Evolutionary conservation across 2,113 vertebrate species (phyloP), one percentile per base, ranked within the genome.

Genomic region (Acanthisitta chloris): DNA sequence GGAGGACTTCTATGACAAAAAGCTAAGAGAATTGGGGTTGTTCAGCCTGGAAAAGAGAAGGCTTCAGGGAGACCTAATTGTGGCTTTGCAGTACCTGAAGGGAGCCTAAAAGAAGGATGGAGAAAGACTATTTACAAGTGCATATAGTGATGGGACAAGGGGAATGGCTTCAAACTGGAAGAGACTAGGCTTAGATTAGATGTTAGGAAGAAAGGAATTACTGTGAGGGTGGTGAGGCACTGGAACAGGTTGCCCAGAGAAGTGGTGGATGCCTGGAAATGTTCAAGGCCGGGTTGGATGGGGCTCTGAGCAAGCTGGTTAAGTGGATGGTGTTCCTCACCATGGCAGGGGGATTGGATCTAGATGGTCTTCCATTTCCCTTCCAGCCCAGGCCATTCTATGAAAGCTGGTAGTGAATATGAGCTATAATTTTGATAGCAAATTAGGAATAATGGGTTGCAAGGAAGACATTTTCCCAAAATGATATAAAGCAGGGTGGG

Each of bases 401-500:
- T 76, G 42, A 46, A 87, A 79, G 40, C n/a, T 59, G 36, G 20
- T 72, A 46, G 57, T 8, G 34, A n/a, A n/a, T 51, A 58, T 6
- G 28, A 87, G 40, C 48, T 81, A 4, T 45, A 42, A 26, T 81
- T 92, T 40, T 67, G 26, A 31, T 74, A 85, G 31, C 18, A 82
- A 79, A 64, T 78, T 10, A 55, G 40, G 61, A 89, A 43, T 10
- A 66, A 67, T 0, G 0, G 10, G 5, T 88, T 69, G 45, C 52
- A 51, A 71, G 81, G 38, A 62, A 2, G 38, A 58, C 13, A 2
- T 85, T 71, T 90, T 90, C 19, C 25, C 45, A 49, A 21, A 1
- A 0, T 23, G 17, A 45, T 71, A 49, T 82, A 46, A 66, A 64
- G n/a, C n/a, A n/a, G 7, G 8, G 12, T 0, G 2, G 3, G 17